A percentile compares a stretch with the other conserved stretches of the same genome.
phyloP scores from a whole-genome alignment of 2,797 vertebrate genomes.

The Catamblyrhynchus diadema region DNA sequence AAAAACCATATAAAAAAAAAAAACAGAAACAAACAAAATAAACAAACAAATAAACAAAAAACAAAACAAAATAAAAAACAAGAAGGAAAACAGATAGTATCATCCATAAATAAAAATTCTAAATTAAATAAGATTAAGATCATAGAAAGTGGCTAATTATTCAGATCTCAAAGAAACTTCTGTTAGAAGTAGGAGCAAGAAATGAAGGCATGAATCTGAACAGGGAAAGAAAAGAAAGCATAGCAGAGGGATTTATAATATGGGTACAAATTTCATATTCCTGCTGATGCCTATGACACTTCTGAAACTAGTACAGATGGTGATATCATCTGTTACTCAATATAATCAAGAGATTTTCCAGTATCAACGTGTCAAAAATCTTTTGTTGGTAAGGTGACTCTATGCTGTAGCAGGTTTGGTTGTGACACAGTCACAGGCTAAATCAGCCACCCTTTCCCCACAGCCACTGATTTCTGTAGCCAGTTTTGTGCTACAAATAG shows the following conservation, averaged over 20 bases:
- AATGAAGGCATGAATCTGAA: background rate
- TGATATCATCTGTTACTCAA: background rate
- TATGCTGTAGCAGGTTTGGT: background rate
- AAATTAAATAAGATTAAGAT: background rate
- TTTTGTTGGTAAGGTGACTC: background rate
- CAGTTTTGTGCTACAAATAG: background rate
- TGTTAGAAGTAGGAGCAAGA: background rate
- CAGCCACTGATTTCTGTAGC: background rate
- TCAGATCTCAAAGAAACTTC: background rate
- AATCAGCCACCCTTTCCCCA: background rate
- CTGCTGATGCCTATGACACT: background rate
- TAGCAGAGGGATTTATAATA: background rate
- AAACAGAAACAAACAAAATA: background rate
- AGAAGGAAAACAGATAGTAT: background rate
- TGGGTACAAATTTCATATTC: background rate
- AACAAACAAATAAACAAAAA: background rate
- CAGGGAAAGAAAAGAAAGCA: background rate
- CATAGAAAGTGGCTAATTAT: background rate
- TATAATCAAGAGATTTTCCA: background rate
- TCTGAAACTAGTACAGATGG: background rate
- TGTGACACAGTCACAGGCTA: background rate
- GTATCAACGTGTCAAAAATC: background rate
- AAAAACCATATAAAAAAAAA: background rate
- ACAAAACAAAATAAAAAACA: background rate
- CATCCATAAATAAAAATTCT: background rate